A percentile compares a stretch with the other conserved stretches of the same genome.
These are phyloP conservation scores for Heliconius eleuchia DNA, from an alignment of 1,140 invertebrate species.

Conservation along the genomic window DNA sequence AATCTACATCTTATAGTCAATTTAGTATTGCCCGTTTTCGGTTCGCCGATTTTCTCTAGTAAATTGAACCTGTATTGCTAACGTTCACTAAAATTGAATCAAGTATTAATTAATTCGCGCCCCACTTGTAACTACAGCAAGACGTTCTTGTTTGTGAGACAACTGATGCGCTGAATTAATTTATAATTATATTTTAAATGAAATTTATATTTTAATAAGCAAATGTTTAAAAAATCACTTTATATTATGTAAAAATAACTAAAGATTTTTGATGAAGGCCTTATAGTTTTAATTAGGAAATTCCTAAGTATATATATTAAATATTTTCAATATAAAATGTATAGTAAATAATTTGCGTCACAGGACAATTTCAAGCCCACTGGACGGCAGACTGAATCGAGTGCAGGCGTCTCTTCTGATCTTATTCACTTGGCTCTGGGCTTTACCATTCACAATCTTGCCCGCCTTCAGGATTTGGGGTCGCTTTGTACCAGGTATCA, in stretches of 20 bases:
- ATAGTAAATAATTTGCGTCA: not conserved
- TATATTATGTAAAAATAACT: too few species aligned
- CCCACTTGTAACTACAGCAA: slow-evolving; percentile 1
- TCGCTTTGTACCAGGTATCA: slow-evolving; percentile 84
- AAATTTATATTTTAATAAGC: not conserved
- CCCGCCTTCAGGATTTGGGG: slow-evolving; percentile 86
- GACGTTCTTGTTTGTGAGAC: not conserved
- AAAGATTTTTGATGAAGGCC: too few species aligned
- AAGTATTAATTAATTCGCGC: not conserved
- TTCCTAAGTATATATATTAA: too few species aligned
- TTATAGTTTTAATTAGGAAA: too few species aligned
- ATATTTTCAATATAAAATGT: not conserved
- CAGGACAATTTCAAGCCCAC: slow-evolving; percentile 88
- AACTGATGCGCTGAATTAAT: slow-evolving; percentile 8
- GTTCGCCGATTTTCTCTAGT: not conserved
- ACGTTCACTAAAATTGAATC: not conserved
- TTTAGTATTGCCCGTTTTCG: not conserved
- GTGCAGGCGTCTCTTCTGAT: slow-evolving; percentile 85
- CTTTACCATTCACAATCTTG: slow-evolving; percentile 86
- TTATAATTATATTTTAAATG: not conserved
- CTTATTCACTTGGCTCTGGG: slow-evolving; percentile 87
- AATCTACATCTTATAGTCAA: not conserved
- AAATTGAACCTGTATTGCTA: slow-evolving; percentile 1
- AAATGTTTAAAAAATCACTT: too few species aligned
- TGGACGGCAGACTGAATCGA: slow-evolving; percentile 86